phyloP scores from a whole-genome alignment of 1,140 invertebrate species.

The Drosophila yakuba region DNA sequence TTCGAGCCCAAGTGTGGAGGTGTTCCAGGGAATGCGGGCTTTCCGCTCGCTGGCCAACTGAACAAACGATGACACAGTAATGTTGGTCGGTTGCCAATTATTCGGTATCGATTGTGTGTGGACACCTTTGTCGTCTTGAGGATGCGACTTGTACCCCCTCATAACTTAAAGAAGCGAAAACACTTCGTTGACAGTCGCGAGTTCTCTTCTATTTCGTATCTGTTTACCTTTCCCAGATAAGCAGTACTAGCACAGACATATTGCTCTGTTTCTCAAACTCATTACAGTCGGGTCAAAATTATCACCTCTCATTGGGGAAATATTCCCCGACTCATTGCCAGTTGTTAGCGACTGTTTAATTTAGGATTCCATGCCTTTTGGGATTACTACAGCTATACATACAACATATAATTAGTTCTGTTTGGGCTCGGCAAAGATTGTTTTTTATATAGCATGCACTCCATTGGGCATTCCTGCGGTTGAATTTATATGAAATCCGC shows the following conservation, averaged over 20 bases:
- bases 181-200: constrained; percentile 18
- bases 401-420: constrained; percentile 10
- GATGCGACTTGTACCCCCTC: constrained; percentile 11
- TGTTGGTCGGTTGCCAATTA: constrained; percentile 71
- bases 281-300: constrained; percentile 19
- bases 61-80: constrained; percentile 48
- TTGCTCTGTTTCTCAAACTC: constrained; percentile 13
- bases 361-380: constrained; percentile 1
- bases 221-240: constrained; percentile 45
- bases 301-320: constrained; percentile 12
- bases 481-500: constrained; percentile 28
- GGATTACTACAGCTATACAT: background rate
- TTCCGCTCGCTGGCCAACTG: background rate
- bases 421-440: constrained; percentile 4
- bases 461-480: background rate
- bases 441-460: constrained; percentile 1
- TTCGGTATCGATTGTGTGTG: constrained; percentile 59
- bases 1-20: constrained; percentile 8
- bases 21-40: constrained; percentile 11
- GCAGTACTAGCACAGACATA: constrained; percentile 7
- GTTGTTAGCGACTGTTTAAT: constrained; percentile 18
- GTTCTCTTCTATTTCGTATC: constrained; percentile 10
- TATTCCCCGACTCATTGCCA: constrained; percentile 8
- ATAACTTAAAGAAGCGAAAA: background rate
- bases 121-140: constrained; percentile 28